Evolutionary conservation across 1,140 invertebrate genomes (phyloP).

Genomic region (Lordiphosa mommai): DNA sequence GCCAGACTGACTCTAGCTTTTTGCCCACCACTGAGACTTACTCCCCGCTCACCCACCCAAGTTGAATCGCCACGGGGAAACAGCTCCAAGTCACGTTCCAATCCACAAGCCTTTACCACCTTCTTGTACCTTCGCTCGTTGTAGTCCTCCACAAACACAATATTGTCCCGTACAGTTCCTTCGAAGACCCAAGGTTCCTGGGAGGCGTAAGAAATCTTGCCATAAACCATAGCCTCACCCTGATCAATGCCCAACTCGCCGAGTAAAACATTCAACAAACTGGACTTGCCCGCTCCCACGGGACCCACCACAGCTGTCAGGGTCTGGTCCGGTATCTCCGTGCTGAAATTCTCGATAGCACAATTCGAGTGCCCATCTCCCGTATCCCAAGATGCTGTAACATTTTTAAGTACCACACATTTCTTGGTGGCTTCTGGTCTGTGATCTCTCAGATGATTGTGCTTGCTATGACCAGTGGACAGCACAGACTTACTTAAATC

Average conservation of each 20-base stretch:
- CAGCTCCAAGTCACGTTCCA: constrained; percentile 83
- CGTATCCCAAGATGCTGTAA: constrained; percentile 81
- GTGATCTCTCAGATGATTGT: constrained; percentile 46
- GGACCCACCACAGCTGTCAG: constrained; percentile 84
- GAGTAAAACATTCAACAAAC: constrained; percentile 85
- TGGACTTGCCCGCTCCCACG: constrained; percentile 92
- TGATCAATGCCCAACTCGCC: constrained; percentile 84
- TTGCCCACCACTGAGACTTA: constrained; percentile 88
- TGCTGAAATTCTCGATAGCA: constrained; percentile 81
- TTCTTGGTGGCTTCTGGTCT: constrained; percentile 59
- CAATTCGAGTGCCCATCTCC: constrained; percentile 76
- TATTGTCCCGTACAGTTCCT: constrained; percentile 87
- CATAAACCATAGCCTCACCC: constrained; percentile 86
- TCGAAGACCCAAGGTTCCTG: constrained; percentile 88
- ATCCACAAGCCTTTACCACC: constrained; percentile 85
- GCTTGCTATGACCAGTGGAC: constrained; percentile 16
- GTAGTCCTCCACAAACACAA: constrained; percentile 88
- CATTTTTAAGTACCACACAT: constrained; percentile 80
- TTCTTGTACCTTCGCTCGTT: constrained; percentile 83
- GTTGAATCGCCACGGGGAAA: constrained; percentile 86
- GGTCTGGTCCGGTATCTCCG: constrained; percentile 83
- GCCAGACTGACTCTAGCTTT: constrained; percentile 87
- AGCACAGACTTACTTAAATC: constrained; percentile 52
- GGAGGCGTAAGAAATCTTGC: constrained; percentile 88
- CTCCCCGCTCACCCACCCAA: constrained; percentile 89